A percentile compares a stretch with the other conserved stretches of the same genome.
phyloP scores from a whole-genome alignment of 1,140 invertebrate species.

The Trachelipus rathkii region DNA sequence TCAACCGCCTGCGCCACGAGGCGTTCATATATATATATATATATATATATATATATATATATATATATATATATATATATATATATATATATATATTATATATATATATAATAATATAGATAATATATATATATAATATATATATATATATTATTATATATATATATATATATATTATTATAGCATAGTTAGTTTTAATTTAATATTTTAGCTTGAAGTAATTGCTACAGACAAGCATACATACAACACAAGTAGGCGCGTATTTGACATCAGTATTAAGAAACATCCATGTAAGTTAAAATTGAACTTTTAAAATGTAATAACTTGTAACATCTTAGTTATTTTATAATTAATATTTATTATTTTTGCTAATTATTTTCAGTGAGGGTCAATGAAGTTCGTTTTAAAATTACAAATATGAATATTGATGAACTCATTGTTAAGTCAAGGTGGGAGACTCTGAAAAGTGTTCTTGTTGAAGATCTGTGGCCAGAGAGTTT shows the following conservation, averaged over 20 bases:
- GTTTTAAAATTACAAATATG: conserved; percentile 6
- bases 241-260: neutral
- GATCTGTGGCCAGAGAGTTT: neutral
- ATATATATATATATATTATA: neutral
- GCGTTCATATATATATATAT: neutral
- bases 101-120: neutral
- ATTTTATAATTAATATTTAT: neutral
- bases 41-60: neutral
- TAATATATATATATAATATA: neutral
- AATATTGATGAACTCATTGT: neutral
- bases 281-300: neutral
- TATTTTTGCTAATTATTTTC: neutral
- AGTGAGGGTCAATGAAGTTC: neutral
- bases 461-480: neutral
- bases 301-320: neutral
- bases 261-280: neutral
- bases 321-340: neutral
- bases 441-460: neutral
- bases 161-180: neutral
- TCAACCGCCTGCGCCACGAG: too few species aligned
- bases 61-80: neutral
- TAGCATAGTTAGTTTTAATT: neutral
- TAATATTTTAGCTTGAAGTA: neutral
- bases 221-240: neutral
- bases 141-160: neutral